Base-by-base conservation (phyloP, 30 jellyfish, hydroid and myxozoan genomes). In the Chironex yamaguchii region DNA sequence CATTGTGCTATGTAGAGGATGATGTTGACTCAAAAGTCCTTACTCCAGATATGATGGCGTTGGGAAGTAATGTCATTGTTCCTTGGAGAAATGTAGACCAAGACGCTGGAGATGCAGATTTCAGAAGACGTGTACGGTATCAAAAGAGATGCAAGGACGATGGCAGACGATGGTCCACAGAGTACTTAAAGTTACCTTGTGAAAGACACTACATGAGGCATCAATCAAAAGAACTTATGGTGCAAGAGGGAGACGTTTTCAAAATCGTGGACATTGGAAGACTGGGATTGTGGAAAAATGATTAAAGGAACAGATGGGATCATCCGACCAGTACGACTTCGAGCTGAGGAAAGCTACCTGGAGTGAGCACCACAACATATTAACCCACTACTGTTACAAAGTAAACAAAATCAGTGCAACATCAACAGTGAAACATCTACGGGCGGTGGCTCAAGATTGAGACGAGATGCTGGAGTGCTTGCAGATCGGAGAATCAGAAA, bases 131-230 rank as follows among this genome's bases (percentile, higher is more conserved):
- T 26, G 89, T 71, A 13, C 65, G 74, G 49, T 68, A 69, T 29
- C 31, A 77, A n/a, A 66, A 77, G 34, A 64, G 62, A 28, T 78
- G 92, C 71, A 78, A 79, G 63, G 53, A 51, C 51, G 34, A 65
- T 6, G 78, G 96, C 88, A 84, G 76, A 21, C 76, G 90, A 17
- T 88, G 97, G 93, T 35, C 74, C 17, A 68, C 36, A 24, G 97
- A 88, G 75, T 88, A 79, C 42, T 32, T 88, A 27, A 35, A 64
- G 12, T 77, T 76, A 34, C 90, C 80, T 20, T 49, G 97, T 28
- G 93, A 88, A 49, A 68, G 93, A 58, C 97, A 88, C 51, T 54
- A 77, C 68, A 27, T 79, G 54, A 36, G 54, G 49, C 92, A 80
- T 52, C 65, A 52, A n/a, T n/a, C n/a, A n/a, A n/a, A n/a, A n/a